A percentile compares a stretch with the other conserved stretches of the same genome.
Conservation (phyloP, 2,888 invertebrate genomes). For the Morinoia aosen region DNA sequence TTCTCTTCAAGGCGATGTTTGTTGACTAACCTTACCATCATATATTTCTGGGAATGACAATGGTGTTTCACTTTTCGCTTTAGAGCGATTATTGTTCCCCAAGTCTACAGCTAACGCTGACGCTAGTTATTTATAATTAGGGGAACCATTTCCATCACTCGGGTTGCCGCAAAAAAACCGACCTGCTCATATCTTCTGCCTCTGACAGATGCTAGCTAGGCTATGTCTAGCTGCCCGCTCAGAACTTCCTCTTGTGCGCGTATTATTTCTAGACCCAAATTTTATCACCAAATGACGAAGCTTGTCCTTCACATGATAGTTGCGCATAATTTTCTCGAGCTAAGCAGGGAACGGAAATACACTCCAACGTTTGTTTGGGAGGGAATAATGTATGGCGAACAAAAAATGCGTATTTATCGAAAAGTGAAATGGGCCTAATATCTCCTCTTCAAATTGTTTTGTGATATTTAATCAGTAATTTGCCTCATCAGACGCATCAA, state of each 20-base stretch:
- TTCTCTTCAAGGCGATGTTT: too few relatives aligned
- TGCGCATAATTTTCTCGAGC: background rate
- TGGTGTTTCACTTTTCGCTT: background rate
- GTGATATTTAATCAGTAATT: background rate
- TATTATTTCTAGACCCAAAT: background rate
- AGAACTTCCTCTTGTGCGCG: background rate
- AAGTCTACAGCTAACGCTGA: background rate
- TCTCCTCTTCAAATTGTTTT: background rate
- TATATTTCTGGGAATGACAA: background rate
- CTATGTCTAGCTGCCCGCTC: background rate
- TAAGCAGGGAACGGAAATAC: background rate
- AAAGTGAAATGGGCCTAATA: background rate
- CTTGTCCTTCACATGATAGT: background rate
- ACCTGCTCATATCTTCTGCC: background rate
- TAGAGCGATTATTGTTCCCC: background rate
- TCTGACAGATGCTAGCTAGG: conserved; percentile 17
- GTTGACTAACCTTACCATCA: background rate
- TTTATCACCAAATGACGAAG: background rate
- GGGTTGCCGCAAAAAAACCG: background rate
- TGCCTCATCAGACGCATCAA: background rate
- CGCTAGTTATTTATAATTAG: conserved; percentile 9
- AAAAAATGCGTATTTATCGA: background rate
- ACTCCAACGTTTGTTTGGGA: background rate
- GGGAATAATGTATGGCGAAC: background rate
- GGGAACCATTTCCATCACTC: background rate